These are phyloP conservation scores for Anolis sagrei DNA, from an alignment of 2,113 vertebrate species.

Conservation along the genomic window DNA sequence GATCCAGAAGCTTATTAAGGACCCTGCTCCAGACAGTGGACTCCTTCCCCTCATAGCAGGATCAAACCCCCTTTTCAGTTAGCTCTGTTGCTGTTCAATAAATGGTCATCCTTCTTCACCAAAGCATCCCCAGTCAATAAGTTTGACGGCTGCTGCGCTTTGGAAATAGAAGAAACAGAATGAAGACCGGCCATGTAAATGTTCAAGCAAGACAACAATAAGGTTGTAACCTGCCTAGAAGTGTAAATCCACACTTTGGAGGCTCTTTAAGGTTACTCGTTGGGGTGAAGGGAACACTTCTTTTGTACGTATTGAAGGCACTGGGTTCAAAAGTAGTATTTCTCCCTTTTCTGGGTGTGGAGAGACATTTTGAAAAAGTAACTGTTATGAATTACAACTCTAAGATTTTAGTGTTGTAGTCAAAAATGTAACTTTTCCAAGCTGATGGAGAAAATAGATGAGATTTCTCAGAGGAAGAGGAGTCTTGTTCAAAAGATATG, in stretches of 20 bases:
- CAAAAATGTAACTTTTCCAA: too few relatives aligned
- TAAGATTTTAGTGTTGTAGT: too few relatives aligned
- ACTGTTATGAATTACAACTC: too few relatives aligned
- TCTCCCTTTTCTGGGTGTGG: not conserved
- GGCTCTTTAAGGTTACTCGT: not conserved
- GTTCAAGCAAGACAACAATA: not conserved
- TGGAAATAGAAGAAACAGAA: not conserved
- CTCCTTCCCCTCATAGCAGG: slow-evolving; percentile 82
- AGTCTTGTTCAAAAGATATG: not conserved
- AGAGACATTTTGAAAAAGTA: not conserved
- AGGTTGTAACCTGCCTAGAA: not conserved
- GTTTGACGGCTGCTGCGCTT: not conserved
- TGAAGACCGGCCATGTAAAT: not conserved
- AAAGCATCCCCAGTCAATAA: not conserved
- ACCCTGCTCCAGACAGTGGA: slow-evolving; percentile 87
- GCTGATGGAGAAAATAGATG: too few relatives aligned
- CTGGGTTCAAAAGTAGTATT: not conserved
- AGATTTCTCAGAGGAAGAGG: not conserved
- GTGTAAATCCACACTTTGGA: too few relatives aligned
- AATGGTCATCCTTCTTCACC: not conserved
- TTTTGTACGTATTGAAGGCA: not conserved
- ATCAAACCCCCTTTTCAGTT: slow-evolving; percentile 57
- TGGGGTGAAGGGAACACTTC: not conserved
- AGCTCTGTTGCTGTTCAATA: not conserved
- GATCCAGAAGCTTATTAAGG: slow-evolving; percentile 85